phyloP scores from a whole-genome alignment of 2,113 vertebrate species.

The Emydura subglobosa region DNA sequence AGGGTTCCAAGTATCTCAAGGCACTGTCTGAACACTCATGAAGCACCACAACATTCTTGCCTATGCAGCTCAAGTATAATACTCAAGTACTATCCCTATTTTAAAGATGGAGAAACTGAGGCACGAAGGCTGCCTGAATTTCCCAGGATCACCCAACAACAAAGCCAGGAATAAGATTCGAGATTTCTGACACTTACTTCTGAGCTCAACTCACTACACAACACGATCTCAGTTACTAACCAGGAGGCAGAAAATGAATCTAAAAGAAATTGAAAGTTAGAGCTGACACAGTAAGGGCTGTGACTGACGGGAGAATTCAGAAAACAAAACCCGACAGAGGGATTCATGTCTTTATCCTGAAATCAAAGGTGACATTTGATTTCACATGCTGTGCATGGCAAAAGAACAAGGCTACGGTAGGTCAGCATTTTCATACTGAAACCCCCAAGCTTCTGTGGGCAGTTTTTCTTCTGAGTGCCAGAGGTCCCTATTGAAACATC shows the following conservation, averaged over 20 bases:
- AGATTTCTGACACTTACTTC: no score
- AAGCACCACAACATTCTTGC: no score
- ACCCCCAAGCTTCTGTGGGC: constrained; percentile 20
- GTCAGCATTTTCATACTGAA: constrained; percentile 1
- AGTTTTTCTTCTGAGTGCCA: background rate
- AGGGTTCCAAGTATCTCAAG: no score
- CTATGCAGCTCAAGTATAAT: no score
- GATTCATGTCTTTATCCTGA: background rate
- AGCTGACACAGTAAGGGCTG: background rate
- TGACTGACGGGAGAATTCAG: background rate
- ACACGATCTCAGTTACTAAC: background rate
- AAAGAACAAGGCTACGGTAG: constrained; percentile 10
- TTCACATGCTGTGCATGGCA: constrained; percentile 34
- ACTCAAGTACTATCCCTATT: no score
- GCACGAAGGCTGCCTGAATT: no score
- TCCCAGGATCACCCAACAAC: no score
- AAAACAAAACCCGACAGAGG: constrained; percentile 1
- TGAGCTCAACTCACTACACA: background rate
- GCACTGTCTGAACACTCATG: no score
- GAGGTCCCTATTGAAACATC: constrained; percentile 43
- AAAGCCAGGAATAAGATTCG: no score
- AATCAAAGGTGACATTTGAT: constrained; percentile 37
- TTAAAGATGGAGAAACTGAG: no score
- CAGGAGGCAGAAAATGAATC: background rate
- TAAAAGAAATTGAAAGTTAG: background rate